A percentile compares a stretch with the other conserved stretches of the same genome.
phyloP scores from a whole-genome alignment of 2,888 invertebrate species.

The Malthinus seriepunctatus region DNA sequence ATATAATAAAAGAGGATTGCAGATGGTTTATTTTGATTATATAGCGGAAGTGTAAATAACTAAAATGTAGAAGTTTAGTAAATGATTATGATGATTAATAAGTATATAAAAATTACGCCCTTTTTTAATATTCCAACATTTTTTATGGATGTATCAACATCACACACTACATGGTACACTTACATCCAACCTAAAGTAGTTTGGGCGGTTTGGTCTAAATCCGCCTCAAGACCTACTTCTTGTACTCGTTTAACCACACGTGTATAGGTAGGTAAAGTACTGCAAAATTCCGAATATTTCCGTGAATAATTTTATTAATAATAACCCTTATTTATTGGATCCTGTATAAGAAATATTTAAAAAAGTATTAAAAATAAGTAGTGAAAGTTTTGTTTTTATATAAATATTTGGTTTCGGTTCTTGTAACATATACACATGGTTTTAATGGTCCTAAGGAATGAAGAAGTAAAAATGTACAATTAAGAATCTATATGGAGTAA shows the following conservation, averaged over 20 bases:
- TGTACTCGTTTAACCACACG: conserved; percentile 11
- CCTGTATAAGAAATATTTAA: not conserved
- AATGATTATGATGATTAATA: conserved; percentile 1
- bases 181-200: conserved; percentile 16
- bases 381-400: not conserved
- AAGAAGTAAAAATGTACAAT: too few species aligned
- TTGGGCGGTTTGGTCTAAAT: conserved; percentile 28
- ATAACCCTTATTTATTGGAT: conserved; percentile 1
- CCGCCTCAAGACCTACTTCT: conserved; percentile 30
- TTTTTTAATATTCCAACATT: too few species aligned
- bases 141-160: too few species aligned
- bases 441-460: too few species aligned
- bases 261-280: not conserved
- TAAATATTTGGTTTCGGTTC: too few species aligned
- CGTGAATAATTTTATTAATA: not conserved
- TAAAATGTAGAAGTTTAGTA: not conserved
- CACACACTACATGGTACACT: conserved; percentile 20
- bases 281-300: conserved; percentile 3
- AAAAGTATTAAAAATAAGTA: not conserved
- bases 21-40: conserved; percentile 18
- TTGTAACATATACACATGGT: too few species aligned
- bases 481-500: too few species aligned
- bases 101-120: not conserved
- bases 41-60: conserved; percentile 7
- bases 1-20: conserved; percentile 10